These are phyloP conservation scores for Conopomorpha cramerella DNA, from an alignment of 1,140 invertebrate species.

Conservation along the genomic window DNA sequence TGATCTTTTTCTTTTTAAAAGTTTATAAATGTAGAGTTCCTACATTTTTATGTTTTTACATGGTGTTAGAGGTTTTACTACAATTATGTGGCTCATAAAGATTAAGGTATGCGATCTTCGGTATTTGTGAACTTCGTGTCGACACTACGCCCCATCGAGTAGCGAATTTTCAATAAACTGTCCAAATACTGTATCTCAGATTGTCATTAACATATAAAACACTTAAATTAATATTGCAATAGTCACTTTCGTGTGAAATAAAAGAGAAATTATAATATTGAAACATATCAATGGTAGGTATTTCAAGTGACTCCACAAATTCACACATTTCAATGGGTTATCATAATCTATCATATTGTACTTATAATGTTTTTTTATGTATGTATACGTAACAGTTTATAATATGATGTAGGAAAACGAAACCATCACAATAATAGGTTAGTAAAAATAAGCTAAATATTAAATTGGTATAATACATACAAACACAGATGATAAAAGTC, in stretches of 20 bases:
- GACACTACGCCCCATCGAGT: too few relatives aligned
- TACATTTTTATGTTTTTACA: too few relatives aligned
- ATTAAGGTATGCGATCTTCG: too few relatives aligned
- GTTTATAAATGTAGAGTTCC: too few relatives aligned
- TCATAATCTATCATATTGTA: too few relatives aligned
- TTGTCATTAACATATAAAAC: conserved; percentile 28
- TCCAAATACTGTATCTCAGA: too few relatives aligned
- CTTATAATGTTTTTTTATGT: conserved; percentile 15
- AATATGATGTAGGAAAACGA: conserved; percentile 56
- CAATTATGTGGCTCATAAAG: too few relatives aligned
- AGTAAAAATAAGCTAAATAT: conserved; percentile 58
- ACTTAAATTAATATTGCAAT: conserved; percentile 38
- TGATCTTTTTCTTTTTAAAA: too few relatives aligned
- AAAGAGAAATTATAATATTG: conserved; percentile 32
- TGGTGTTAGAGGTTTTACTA: too few relatives aligned
- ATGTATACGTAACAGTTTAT: conserved; percentile 44
- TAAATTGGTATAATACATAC: conserved; percentile 47
- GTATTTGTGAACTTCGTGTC: too few relatives aligned
- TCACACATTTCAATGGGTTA: conserved; percentile 35
- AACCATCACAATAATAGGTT: conserved; percentile 57
- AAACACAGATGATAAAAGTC: conserved; percentile 55
- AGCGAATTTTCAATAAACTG: conserved; percentile 19
- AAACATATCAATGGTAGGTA: too few relatives aligned
- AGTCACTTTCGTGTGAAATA: conserved; percentile 35
- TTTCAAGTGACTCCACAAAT: conserved; percentile 49